A percentile compares a stretch with the other conserved stretches of the same genome.
Conservation (phyloP, 1,140 invertebrate genomes). For the Bombus consobrinus region DNA sequence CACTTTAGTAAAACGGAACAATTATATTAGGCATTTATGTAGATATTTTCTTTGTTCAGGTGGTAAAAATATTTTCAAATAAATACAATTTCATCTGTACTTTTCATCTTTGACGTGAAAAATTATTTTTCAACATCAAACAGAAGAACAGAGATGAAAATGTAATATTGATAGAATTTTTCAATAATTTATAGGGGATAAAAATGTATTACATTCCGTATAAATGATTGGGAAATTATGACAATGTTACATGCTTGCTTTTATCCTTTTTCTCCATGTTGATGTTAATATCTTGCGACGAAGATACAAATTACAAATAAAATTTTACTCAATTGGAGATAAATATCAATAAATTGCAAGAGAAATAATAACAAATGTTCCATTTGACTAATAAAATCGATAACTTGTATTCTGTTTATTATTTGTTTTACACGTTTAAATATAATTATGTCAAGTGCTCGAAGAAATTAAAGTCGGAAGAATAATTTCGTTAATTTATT, state of each 20-base stretch:
- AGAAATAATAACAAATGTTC: background rate
- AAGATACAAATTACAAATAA: background rate
- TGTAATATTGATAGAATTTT: background rate
- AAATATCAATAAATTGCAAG: background rate
- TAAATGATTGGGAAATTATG: background rate
- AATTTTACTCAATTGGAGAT: background rate
- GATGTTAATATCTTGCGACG: background rate
- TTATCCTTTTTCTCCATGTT: background rate
- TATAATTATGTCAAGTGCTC: background rate
- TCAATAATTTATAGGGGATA: background rate
- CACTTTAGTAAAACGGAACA: too few relatives aligned
- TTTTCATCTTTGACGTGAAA: background rate
- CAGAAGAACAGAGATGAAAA: background rate
- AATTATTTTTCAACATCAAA: background rate
- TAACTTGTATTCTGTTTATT: background rate
- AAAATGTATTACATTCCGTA: background rate
- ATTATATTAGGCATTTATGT: too few relatives aligned
- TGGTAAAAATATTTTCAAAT: background rate
- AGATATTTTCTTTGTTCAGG: too few relatives aligned
- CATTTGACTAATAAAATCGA: background rate
- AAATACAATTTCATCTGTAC: background rate
- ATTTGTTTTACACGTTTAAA: background rate
- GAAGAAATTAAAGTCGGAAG: background rate
- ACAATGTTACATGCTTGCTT: background rate
- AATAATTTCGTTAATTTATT: background rate